Evolutionary conservation across 2,113 vertebrate species (phyloP), one percentile per base, ranked within the genome.

Genomic region (Dipodomys merriami): DNA sequence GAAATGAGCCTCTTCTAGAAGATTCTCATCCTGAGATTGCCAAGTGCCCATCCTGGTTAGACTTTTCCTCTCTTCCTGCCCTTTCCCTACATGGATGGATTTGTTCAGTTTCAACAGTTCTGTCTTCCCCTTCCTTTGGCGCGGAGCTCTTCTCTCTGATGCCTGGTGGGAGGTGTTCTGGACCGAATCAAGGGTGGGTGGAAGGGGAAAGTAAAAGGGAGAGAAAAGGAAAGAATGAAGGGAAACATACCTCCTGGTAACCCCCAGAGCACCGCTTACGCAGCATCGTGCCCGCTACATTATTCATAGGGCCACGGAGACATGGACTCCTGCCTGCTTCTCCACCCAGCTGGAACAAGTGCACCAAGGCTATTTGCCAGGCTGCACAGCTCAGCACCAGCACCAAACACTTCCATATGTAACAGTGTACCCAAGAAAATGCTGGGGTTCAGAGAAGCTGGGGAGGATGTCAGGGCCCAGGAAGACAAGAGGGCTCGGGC

Each of bases 241-340:
- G 96, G 98, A 97, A 98, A 98, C 97, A 96, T 98, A 90, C 97
- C 98, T 98, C 76, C 97, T 98, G 97, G 98, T 97, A 98, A 98
- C 98, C 97, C 98, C 98, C 98, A 99, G 97, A 98, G 98, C 98
- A 97, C 98, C 98, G 98, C 98, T 99, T 99, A 98, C 96, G 97
- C 98, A 97, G 97, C 98, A 98, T 97, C 97, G 92, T 97, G 95
- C 80, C 97, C 60, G 39, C 97, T 99, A 97, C 98, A 99, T 99
- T 99, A 99, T 99, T 99, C 98, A 99, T 99, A 97, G 98, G 82
- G 96, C 96, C 97, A 98, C 98, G 97, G 98, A 98, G 99, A 98
- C 98, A 98, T 99, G 99, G 99, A 99, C 99, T 98, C 98, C 98
- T 98, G 98, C 95, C 18, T 27, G 97, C 96, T 92, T 83, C 93